These are phyloP conservation scores for Clanis bilineata DNA, from an alignment of 2,888 invertebrate species.

Conservation along the genomic window DNA sequence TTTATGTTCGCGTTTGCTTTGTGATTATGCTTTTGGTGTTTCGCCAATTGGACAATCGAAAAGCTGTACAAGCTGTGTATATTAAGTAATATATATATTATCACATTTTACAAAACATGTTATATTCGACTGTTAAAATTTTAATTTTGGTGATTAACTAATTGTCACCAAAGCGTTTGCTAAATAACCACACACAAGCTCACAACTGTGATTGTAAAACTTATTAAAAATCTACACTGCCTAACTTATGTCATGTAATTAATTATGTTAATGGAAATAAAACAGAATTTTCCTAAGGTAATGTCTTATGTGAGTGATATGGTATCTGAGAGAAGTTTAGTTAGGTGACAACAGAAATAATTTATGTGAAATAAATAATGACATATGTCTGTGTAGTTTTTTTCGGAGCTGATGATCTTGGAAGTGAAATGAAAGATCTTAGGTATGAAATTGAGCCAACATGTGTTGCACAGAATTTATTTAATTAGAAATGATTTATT, in stretches of 20 bases:
- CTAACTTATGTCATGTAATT: not conserved
- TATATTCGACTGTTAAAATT: not conserved
- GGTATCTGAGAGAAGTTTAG: not conserved
- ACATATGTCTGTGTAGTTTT: conserved; percentile 3
- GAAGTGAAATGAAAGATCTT: conserved; percentile 12
- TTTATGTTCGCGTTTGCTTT: not conserved
- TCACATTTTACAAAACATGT: not conserved
- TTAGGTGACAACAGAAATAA: not conserved
- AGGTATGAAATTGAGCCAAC: conserved; percentile 1
- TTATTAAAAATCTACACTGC: not conserved
- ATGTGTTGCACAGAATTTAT: too few species aligned
- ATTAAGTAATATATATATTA: not conserved
- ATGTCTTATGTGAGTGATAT: not conserved
- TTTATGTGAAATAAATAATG: not conserved
- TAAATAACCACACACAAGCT: conserved; percentile 69
- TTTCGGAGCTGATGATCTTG: not conserved
- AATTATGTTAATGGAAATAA: not conserved
- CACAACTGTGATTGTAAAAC: conserved; percentile 6
- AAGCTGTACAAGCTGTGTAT: conserved; percentile 5
- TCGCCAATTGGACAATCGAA: not conserved
- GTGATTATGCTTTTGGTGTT: not conserved
- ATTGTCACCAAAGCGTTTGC: not conserved
- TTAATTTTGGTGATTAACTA: not conserved
- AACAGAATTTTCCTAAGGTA: not conserved
- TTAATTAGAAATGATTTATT: too few species aligned